A percentile compares a stretch with the other conserved stretches of the same genome.
Conservation (phyloP, 2,797 vertebrate species). For the Erethizon dorsatum region DNA sequence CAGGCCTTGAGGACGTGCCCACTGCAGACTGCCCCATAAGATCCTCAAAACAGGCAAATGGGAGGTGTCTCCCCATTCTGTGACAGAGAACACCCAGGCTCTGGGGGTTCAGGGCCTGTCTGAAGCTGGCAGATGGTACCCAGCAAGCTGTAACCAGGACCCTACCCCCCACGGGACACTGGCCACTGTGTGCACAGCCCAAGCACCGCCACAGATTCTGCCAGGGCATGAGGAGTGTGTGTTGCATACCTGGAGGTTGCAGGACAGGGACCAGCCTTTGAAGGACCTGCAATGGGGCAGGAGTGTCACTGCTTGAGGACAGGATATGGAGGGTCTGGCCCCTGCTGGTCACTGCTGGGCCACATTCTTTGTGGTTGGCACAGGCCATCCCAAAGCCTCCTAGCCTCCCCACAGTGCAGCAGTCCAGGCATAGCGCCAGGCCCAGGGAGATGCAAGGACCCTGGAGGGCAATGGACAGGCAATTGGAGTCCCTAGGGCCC, state of each 20-base stretch:
- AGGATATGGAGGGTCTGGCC: background rate
- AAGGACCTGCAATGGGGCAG: background rate
- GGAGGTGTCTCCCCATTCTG: fast-evolving
- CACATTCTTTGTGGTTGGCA: fast-evolving
- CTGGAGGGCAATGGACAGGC: background rate
- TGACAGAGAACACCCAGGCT: background rate
- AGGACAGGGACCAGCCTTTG: background rate
- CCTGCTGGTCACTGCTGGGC: background rate
- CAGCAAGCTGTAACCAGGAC: background rate
- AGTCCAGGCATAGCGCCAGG: background rate
- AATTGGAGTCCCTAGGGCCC: fast-evolving
- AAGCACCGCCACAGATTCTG: fast-evolving
- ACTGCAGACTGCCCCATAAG: background rate
- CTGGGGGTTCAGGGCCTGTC: background rate
- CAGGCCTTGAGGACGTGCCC: too few relatives aligned
- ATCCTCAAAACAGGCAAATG: fast-evolving
- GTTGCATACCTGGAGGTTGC: fast-evolving
- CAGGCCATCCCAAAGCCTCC: background rate
- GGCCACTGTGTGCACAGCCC: background rate
- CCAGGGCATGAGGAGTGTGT: fast-evolving
- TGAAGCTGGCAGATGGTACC: background rate
- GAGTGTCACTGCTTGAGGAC: fast-evolving
- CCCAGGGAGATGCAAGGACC: too few relatives aligned
- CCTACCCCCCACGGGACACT: background rate
- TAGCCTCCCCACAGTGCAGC: background rate